Conservation (phyloP, 2,888 invertebrate genomes). For the Rhingia campestris region DNA sequence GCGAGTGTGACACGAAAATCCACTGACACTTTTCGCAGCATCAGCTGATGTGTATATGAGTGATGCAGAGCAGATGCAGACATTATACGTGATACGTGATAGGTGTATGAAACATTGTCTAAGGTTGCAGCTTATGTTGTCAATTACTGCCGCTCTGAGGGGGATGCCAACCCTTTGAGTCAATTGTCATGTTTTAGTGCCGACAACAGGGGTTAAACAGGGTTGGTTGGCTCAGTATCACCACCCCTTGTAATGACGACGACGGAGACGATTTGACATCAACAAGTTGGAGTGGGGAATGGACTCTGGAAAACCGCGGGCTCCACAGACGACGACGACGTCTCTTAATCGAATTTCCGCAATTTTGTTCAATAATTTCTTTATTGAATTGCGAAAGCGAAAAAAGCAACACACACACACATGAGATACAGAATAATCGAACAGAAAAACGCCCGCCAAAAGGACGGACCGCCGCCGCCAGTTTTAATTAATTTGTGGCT, state of each 20-base stretch:
- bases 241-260: neutral
- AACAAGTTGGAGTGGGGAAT: constrained; percentile 8
- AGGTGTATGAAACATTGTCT: constrained; percentile 45
- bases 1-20: constrained; percentile 70
- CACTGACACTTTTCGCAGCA: constrained; percentile 56
- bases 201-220: neutral
- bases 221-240: neutral
- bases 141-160: constrained; percentile 36
- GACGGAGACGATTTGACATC: constrained; percentile 13
- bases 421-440: constrained; percentile 78
- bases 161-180: constrained; percentile 44
- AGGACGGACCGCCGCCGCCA: constrained; percentile 74
- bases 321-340: constrained; percentile 33
- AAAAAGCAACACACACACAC: neutral
- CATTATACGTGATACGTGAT: constrained; percentile 9
- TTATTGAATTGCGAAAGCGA: constrained; percentile 73
- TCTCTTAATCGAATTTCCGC: constrained; percentile 76
- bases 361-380: constrained; percentile 76
- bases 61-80: neutral
- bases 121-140: constrained; percentile 61
- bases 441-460: constrained; percentile 76
- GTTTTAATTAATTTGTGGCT: constrained; percentile 82
- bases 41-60: constrained; percentile 27
- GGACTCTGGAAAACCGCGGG: constrained; percentile 15
- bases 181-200: constrained; percentile 18